Evolutionary conservation across 2,888 invertebrate species (phyloP).

Genomic region (Drosophila sordidapex): DNA sequence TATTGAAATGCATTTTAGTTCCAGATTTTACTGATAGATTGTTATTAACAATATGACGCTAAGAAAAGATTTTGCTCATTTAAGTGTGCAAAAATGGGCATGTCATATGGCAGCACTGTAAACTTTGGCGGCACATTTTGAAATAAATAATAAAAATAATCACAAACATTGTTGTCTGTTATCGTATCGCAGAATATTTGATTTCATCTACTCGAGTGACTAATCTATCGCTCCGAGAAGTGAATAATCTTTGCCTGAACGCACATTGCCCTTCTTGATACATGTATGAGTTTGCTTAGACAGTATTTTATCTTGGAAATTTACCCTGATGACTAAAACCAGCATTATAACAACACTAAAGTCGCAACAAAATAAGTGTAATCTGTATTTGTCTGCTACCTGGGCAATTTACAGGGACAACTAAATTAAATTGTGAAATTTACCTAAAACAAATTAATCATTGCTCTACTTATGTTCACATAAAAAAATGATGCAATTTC

Average conservation of each 20-base stretch:
- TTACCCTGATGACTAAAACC: neutral
- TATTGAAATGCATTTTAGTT: neutral
- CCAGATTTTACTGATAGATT: neutral
- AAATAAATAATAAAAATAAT: neutral
- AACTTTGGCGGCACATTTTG: conserved; percentile 5
- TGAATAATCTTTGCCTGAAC: neutral
- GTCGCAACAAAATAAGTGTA: neutral
- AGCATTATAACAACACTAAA: neutral
- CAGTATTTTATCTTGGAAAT: neutral
- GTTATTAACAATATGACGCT: neutral
- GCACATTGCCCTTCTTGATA: conserved; percentile 9
- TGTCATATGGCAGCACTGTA: conserved; percentile 9
- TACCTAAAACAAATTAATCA: neutral
- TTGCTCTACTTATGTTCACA: neutral
- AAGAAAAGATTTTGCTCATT: neutral
- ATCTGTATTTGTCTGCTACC: neutral
- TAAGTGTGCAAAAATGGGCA: neutral
- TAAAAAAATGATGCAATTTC: conserved; percentile 24
- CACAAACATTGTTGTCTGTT: neutral
- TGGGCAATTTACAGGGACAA: neutral
- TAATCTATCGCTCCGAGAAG: neutral
- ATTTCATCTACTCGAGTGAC: neutral
- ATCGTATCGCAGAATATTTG: neutral
- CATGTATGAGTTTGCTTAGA: neutral
- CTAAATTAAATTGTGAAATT: conserved; percentile 17